Evolutionary conservation across 2,888 invertebrate species (phyloP), one percentile per base, ranked within the genome.

Genomic region (Diogma glabrata): DNA sequence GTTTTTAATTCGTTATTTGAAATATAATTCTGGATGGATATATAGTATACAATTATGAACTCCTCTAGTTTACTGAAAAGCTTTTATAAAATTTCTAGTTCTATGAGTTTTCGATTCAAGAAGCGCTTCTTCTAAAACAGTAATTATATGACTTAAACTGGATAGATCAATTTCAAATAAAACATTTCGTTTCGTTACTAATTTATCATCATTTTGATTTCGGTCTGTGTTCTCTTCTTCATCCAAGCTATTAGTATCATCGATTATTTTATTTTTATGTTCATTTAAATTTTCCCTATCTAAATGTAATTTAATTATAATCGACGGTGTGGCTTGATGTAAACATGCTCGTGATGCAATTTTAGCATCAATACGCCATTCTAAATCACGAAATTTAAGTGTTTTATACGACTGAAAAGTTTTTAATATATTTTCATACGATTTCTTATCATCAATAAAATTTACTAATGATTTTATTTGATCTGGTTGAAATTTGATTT

Each of bases 331-430:
- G 1, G 74, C 69, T 66, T 82, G 81, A 16, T 74, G 67, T 28
- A 75, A 60, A 20, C 79, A 60, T n/a, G 76, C 70, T 56, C 80
- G 71, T 1, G 81, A 78, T 12, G 78, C 75, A 45, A 78, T 69
- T 74, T 77, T 56, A 5, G 76, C 75, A 69, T 83, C 81, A 57
- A 82, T 73, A 55, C 82, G 71, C 83, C 83, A 83, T 56, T 81
- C 76, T 51, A 83, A 64, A 60, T 81, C 74, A 48, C 77, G 63
- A 54, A 65, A 55, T n/a, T 67, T 64, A 50, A 63, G 64, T 4
- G 64, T 61, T 17, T 64, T 60, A 26, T 28, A 20, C 16, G 64
- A 63, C 53, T 65, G 65, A 3, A 66, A 65, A 10, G 63, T 61
- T 55, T 66, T 66, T 4, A 70, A 65, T 3, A 67, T 65, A 3